These are phyloP conservation scores for Epicauta chinensis DNA, from an alignment of 1,140 invertebrate genomes.

Conservation along the genomic window DNA sequence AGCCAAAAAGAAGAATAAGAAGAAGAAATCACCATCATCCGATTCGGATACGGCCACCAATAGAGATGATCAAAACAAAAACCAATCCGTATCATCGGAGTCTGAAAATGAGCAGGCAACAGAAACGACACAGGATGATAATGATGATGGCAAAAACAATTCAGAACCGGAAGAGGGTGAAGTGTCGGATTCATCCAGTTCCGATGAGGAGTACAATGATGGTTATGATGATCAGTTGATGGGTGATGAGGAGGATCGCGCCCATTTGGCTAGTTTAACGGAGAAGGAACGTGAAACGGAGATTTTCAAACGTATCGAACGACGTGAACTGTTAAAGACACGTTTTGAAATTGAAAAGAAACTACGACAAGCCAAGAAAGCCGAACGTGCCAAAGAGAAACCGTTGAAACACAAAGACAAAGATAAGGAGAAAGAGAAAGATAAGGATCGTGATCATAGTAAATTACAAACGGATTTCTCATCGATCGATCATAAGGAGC, in stretches of 20 bases:
- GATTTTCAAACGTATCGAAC: slow-evolving; percentile 92
- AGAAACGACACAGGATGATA: slow-evolving; percentile 28
- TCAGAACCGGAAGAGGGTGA: slow-evolving; percentile 49
- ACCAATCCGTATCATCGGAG: slow-evolving; percentile 61
- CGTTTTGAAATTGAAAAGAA: slow-evolving; percentile 96
- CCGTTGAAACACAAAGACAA: slow-evolving; percentile 51
- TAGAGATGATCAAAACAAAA: slow-evolving; percentile 29
- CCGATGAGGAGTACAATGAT: slow-evolving; percentile 54
- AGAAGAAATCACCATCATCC: slow-evolving; percentile 37
- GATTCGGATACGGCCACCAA: slow-evolving; percentile 46
- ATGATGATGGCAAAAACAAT: slow-evolving; percentile 27
- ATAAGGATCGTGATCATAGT: slow-evolving; percentile 48
- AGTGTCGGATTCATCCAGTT: slow-evolving; percentile 49
- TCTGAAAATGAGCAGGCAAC: slow-evolving; percentile 60
- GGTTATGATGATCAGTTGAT: slow-evolving; percentile 94
- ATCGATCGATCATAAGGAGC: slow-evolving; percentile 65
- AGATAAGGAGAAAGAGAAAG: slow-evolving; percentile 45
- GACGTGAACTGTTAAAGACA: slow-evolving; percentile 86
- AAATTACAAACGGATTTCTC: slow-evolving; percentile 39
- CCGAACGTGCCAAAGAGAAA: slow-evolving; percentile 61
- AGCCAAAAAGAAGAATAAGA: slow-evolving; percentile 77
- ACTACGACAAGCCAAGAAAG: slow-evolving; percentile 76
- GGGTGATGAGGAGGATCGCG: slow-evolving; percentile 93
- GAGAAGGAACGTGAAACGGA: slow-evolving; percentile 97
- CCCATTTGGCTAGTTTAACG: slow-evolving; percentile 82